phyloP scores from a whole-genome alignment of 2,797 vertebrate genomes.

The Lophius americanus region DNA sequence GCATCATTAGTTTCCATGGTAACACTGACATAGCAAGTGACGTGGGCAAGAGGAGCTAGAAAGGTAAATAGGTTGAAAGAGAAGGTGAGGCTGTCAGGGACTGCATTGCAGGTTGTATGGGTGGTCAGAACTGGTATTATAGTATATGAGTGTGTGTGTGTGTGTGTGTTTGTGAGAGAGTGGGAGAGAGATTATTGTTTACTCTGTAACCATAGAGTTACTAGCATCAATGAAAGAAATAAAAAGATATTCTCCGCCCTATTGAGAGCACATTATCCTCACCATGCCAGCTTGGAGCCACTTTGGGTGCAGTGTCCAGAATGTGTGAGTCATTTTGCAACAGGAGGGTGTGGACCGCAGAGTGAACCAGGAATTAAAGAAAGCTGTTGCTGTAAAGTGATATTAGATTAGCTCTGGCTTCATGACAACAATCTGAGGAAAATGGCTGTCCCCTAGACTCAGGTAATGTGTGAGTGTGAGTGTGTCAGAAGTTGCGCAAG shows the following conservation, averaged over 20 bases:
- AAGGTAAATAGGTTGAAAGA: slow-evolving; percentile 64
- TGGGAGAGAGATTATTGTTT: slow-evolving; percentile 26
- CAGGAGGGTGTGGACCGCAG: slow-evolving; percentile 64
- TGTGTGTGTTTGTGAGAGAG: neutral
- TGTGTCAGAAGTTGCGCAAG: slow-evolving; percentile 29
- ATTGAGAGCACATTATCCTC: slow-evolving; percentile 36
- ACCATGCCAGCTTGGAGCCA: slow-evolving; percentile 51
- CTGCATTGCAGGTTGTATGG: slow-evolving; percentile 67
- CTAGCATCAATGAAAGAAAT: slow-evolving; percentile 17
- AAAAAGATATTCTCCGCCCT: slow-evolving; percentile 32
- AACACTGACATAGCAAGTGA: slow-evolving; percentile 79
- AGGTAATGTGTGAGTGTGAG: slow-evolving; percentile 19
- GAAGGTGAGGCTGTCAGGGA: slow-evolving; percentile 24
- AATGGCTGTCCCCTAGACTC: slow-evolving; percentile 23
- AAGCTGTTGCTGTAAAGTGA: slow-evolving; percentile 20
- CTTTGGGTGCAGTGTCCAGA: slow-evolving; percentile 60
- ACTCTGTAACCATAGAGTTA: slow-evolving; percentile 20
- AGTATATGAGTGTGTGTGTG: slow-evolving; percentile 6
- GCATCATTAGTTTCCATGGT: slow-evolving; percentile 82
- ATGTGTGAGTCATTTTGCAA: slow-evolving; percentile 72
- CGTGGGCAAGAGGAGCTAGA: slow-evolving; percentile 53
- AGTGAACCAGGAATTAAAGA: slow-evolving; percentile 15
- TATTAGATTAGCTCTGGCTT: slow-evolving; percentile 49
- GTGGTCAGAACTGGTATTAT: slow-evolving; percentile 34
- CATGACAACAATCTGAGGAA: slow-evolving; percentile 29